Base-by-base conservation (phyloP, 2,888 invertebrate genomes). In the Myathropa florea region DNA sequence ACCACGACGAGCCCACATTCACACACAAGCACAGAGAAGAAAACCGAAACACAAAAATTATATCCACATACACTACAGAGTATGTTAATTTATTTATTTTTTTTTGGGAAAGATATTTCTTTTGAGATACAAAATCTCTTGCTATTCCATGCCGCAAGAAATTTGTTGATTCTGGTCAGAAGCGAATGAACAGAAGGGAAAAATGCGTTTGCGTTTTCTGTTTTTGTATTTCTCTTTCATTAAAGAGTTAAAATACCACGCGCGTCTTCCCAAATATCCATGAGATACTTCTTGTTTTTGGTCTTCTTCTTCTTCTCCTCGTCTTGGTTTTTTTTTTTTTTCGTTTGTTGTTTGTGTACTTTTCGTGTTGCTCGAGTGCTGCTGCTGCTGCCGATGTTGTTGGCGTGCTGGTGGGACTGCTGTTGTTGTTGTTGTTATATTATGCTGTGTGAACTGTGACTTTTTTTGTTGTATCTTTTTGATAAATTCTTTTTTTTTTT, bases 81-180 rank as follows among this genome's bases (percentile, higher is more conserved):
- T 46, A 46, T 46, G 46, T 46, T 46, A 46, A 46, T 21, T 18
- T 46, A 6, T 1, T 18, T n/a, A n/a, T n/a, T 39, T 14, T 10
- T 36, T 36, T 12, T 14, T 14, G 39, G 26, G n/a, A 46, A 33
- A 46, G n/a, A 46, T 61, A 24, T 24, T 57, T 63, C 21, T 24
- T 23, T 59, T 63, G 28, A 59, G 28, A 63, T 68, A 75, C 26
- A 70, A 67, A 80, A 83, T 76, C 82, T 81, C 83, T 86, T 86
- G 88, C 89, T 89, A 89, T 86, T 88, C 89, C 88, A 89, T 88
- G 89, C 83, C 88, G 89, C 88, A 89, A 88, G 85, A 83, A 88
- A 88, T 84, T 86, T 78, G n/a, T 73, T 24, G 10, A 59, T 57
- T 68, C 18, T 63, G 21, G 61, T 68, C 55, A 30, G 23, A 63